Evolutionary conservation across 2,888 invertebrate species (phyloP).

Genomic region (Sepioteuthis lessoniana): DNA sequence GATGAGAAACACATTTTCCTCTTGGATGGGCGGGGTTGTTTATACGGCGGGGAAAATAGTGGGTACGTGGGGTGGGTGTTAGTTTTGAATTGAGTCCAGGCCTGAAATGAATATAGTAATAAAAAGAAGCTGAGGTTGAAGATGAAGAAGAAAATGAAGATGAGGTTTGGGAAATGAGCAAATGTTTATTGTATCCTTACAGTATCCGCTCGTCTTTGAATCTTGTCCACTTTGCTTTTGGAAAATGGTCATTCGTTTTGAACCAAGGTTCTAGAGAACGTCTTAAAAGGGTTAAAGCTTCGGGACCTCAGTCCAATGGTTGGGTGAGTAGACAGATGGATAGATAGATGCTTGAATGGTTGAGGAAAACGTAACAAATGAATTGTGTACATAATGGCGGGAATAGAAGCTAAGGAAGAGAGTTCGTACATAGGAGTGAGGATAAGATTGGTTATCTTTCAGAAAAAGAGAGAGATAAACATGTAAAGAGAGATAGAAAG

Average conservation of each 20-base stretch:
- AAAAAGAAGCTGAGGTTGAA: background rate
- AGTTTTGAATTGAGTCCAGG: background rate
- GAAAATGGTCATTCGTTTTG: background rate
- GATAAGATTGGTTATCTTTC: too few relatives aligned
- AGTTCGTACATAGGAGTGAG: background rate
- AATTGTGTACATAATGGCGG: too few relatives aligned
- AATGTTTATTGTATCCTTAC: slow-evolving; percentile 33
- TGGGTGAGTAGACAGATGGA: background rate
- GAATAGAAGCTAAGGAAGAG: background rate
- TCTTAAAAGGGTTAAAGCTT: slow-evolving; percentile 10
- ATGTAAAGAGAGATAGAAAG: too few relatives aligned
- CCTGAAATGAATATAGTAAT: background rate
- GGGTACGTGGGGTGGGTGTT: background rate
- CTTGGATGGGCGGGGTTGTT: too few relatives aligned
- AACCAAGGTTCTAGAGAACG: background rate
- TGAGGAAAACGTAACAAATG: too few relatives aligned
- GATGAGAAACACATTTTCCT: background rate
- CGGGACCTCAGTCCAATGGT: background rate
- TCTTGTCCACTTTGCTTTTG: background rate
- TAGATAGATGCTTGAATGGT: background rate
- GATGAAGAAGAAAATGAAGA: background rate
- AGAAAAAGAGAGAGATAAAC: background rate
- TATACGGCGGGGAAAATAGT: background rate
- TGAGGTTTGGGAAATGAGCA: background rate
- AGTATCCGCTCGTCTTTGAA: background rate